Percentiles rank a stretch among this genome's conserved stretches.
phyloP scores from a whole-genome alignment of 1,140 invertebrate genomes.

The Pentalonia nigronervosa region DNA sequence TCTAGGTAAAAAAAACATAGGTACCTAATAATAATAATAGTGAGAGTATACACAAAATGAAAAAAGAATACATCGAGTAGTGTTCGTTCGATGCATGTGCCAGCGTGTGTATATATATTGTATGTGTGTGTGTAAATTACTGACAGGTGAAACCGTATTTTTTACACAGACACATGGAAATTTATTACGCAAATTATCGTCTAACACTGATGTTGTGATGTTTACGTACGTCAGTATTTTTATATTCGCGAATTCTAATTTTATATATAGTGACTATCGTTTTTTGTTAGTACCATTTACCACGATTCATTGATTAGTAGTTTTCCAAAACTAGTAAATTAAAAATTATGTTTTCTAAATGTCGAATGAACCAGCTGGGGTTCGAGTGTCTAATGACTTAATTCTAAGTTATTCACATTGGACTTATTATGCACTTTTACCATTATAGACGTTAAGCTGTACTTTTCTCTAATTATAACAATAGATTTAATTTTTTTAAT shows the following conservation, averaged over 20 bases:
- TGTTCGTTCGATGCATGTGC: not conserved
- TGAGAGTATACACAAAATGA: not conserved
- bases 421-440: not conserved
- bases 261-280: not conserved
- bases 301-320: not conserved
- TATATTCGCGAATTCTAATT: not conserved
- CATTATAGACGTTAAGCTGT: not conserved
- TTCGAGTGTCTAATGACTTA: not conserved
- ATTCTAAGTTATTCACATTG: not conserved
- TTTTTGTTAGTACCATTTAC: not conserved
- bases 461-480: not conserved
- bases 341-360: not conserved
- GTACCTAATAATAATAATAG: constrained; percentile 38
- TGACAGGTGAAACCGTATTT: constrained; percentile 46
- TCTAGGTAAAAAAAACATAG: constrained; percentile 37
- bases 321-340: not conserved
- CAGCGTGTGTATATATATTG: not conserved
- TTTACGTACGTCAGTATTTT: not conserved
- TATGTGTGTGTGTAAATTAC: constrained; percentile 11
- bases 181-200: constrained; percentile 34
- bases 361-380: not conserved
- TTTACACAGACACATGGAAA: not conserved
- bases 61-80: constrained; percentile 24
- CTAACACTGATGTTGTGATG: not conserved
- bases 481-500: not conserved